These are phyloP conservation scores for Dolomedes plantarius DNA, from an alignment of 2,888 invertebrate genomes.

Conservation along the genomic window DNA sequence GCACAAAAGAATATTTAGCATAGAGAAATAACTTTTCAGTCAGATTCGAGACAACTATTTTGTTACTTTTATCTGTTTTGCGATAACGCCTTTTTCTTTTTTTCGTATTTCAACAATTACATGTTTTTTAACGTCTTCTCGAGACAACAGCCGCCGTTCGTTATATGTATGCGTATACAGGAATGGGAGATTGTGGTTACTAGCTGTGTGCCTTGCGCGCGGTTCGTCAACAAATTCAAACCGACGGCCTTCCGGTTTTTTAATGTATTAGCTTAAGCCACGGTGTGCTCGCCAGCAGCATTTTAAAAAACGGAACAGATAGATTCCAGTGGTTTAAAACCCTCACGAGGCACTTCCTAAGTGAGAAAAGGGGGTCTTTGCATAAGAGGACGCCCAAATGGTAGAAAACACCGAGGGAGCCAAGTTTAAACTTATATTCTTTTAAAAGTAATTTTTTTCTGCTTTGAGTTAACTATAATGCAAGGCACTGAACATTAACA, in stretches of 20 bases:
- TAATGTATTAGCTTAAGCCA: background rate
- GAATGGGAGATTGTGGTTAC: slow-evolving; percentile 27
- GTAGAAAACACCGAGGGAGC: background rate
- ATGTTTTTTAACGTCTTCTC: too few relatives aligned
- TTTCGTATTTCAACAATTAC: too few relatives aligned
- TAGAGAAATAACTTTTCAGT: too few relatives aligned
- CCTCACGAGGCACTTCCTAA: slow-evolving; percentile 64
- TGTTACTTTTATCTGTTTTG: too few relatives aligned
- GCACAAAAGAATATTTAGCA: too few relatives aligned
- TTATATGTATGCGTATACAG: too few relatives aligned
- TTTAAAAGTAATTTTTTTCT: too few relatives aligned
- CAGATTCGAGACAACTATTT: too few relatives aligned
- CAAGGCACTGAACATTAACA: too few relatives aligned
- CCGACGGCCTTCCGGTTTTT: background rate
- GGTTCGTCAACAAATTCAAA: slow-evolving; percentile 30
- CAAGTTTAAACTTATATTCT: too few relatives aligned
- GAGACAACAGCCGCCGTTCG: background rate
- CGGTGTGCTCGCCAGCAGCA: background rate
- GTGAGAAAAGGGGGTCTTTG: background rate
- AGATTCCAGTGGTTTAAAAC: slow-evolving; percentile 13
- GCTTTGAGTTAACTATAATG: too few relatives aligned
- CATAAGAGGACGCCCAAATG: background rate
- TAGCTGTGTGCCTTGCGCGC: slow-evolving; percentile 58
- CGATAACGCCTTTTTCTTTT: too few relatives aligned
- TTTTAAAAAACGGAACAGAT: background rate